These are phyloP conservation scores for Sapayoa aenigma DNA, from an alignment of 2,113 vertebrate species.

Conservation along the genomic window DNA sequence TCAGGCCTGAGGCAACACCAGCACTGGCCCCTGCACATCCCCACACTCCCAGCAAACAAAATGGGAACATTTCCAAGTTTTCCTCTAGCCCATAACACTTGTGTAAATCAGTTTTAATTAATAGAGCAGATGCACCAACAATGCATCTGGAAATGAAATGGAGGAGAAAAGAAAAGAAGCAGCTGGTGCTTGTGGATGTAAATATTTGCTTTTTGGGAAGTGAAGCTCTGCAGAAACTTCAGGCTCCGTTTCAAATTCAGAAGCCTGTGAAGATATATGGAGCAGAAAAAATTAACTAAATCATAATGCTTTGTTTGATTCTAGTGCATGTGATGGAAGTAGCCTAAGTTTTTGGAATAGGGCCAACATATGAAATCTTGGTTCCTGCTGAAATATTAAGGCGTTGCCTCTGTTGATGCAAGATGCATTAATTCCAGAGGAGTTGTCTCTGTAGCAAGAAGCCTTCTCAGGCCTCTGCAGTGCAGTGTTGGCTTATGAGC, in stretches of 20 bases:
- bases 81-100: too few species aligned
- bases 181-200: constrained; percentile 41
- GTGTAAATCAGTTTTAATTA: constrained; percentile 60
- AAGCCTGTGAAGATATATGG: not conserved
- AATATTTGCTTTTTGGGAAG: constrained; percentile 37
- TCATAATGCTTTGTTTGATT: not conserved
- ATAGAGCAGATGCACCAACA: constrained; percentile 64
- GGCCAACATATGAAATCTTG: not conserved
- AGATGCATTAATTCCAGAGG: not conserved
- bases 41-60: too few species aligned
- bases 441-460: not conserved
- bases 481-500: not conserved
- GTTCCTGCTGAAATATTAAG: constrained; percentile 27
- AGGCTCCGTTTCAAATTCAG: not conserved
- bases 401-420: not conserved
- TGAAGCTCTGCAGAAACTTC: constrained; percentile 30
- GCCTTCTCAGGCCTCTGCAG: not conserved
- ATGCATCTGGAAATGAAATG: constrained; percentile 44
- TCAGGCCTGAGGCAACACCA: too few species aligned
- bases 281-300: constrained; percentile 26
- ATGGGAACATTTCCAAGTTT: too few species aligned
- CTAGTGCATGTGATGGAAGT: not conserved
- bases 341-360: not conserved
- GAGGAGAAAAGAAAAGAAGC: constrained; percentile 7
- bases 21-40: too few species aligned